These are phyloP conservation scores for Acromyrmex charruanus DNA, from an alignment of 1,140 invertebrate species.

Conservation along the genomic window DNA sequence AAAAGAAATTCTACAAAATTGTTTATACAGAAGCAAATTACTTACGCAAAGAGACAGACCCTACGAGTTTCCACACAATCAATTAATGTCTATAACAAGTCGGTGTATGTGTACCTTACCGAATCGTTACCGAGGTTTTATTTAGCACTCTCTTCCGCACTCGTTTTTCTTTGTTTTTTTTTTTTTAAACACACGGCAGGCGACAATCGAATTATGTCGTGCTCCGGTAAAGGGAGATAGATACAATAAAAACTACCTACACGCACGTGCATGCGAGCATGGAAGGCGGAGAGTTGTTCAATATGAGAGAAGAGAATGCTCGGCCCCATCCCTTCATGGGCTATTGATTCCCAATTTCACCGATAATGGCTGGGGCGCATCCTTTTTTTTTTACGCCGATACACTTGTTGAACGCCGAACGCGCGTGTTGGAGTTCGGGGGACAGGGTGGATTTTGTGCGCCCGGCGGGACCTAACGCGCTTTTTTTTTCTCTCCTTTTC, in stretches of 20 bases:
- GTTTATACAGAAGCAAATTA: constrained; percentile 3
- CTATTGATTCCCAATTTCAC: constrained; percentile 86
- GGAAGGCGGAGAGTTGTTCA: constrained; percentile 65
- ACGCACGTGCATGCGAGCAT: constrained; percentile 53
- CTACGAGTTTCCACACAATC: constrained; percentile 22
- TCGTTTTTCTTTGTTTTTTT: constrained; percentile 49
- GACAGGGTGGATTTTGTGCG: constrained; percentile 75
- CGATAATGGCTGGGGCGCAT: constrained; percentile 82
- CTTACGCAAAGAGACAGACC: background rate
- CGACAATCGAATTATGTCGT: constrained; percentile 76
- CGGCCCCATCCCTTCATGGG: constrained; percentile 79
- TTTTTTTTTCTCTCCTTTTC: constrained; percentile 72
- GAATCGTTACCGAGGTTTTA: constrained; percentile 56
- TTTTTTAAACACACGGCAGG: constrained; percentile 53
- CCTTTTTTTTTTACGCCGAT: constrained; percentile 80
- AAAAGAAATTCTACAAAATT: background rate
- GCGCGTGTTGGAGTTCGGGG: constrained; percentile 55
- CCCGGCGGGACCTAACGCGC: constrained; percentile 76
- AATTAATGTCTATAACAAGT: constrained; percentile 50
- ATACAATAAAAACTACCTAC: constrained; percentile 46
- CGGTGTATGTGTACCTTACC: constrained; percentile 40
- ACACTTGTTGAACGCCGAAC: constrained; percentile 85
- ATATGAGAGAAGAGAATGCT: constrained; percentile 54
- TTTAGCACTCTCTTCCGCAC: constrained; percentile 8
- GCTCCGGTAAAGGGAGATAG: constrained; percentile 13